A percentile compares a stretch with the other conserved stretches of the same genome.
Conservation (phyloP, 2,888 invertebrate genomes). For the Cloeon dipterum region DNA sequence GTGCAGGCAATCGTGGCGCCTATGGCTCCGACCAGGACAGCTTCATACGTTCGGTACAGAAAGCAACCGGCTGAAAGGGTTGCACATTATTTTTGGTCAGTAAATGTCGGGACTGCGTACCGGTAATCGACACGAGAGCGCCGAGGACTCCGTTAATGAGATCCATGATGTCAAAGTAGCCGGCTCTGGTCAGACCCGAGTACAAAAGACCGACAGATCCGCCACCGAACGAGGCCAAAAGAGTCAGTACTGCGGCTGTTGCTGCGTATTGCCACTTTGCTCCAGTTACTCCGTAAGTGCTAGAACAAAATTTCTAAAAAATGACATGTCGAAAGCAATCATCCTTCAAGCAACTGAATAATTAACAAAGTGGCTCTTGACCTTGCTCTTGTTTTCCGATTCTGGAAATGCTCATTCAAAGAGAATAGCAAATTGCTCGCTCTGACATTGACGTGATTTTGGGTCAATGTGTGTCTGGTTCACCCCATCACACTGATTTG, state of each 20-base stretch:
- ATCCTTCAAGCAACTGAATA: too few relatives aligned
- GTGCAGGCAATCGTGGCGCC: conserved; percentile 52
- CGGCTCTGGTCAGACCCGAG: conserved; percentile 12
- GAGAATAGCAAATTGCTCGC: too few relatives aligned
- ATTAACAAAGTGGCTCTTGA: too few relatives aligned
- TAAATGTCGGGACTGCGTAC: conserved; percentile 16
- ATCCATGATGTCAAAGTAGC: conserved; percentile 57
- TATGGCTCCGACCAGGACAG: conserved; percentile 54
- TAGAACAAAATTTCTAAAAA: too few relatives aligned
- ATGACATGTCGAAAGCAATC: too few relatives aligned
- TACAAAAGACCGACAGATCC: conserved; percentile 39
- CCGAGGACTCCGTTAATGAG: conserved; percentile 76
- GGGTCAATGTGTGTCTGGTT: too few relatives aligned
- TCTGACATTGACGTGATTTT: too few relatives aligned
- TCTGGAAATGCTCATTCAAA: too few relatives aligned
- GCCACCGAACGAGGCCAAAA: conserved; percentile 79
- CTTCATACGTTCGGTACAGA: conserved; percentile 67
- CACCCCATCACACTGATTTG: too few relatives aligned
- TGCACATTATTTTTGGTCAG: neutral
- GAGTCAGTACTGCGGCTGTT: conserved; percentile 69
- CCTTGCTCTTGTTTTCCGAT: too few relatives aligned
- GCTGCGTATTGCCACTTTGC: conserved; percentile 83
- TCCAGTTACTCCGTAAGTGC: conserved; percentile 41
- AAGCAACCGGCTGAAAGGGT: conserved; percentile 50
- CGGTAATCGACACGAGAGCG: conserved; percentile 67